Percentiles rank a stretch among this genome's conserved stretches.
Conservation (phyloP, 2,888 invertebrate species). For the Eilema caniola region DNA sequence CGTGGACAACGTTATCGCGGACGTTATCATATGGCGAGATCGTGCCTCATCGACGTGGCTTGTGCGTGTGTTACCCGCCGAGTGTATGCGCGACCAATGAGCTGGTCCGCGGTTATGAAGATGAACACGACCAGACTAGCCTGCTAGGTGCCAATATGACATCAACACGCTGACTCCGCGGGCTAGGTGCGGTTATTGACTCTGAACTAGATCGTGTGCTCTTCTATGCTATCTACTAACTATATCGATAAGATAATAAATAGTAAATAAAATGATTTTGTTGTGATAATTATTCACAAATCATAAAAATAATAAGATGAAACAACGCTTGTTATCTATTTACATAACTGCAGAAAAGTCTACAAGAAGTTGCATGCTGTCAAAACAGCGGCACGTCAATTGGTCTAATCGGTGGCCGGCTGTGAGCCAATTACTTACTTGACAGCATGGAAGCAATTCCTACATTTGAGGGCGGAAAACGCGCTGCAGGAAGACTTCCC, state of each 20-base stretch:
- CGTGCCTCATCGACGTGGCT: slow-evolving; percentile 54
- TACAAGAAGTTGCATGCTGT: slow-evolving; percentile 71
- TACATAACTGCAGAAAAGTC: slow-evolving; percentile 29
- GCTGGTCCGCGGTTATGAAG: slow-evolving; percentile 36
- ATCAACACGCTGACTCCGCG: slow-evolving; percentile 35
- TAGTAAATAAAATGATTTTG: background rate
- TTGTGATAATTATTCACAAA: background rate
- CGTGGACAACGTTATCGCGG: slow-evolving; percentile 77
- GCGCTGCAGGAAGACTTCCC: slow-evolving; percentile 84
- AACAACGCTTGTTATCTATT: background rate
- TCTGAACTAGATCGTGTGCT: slow-evolving; percentile 42
- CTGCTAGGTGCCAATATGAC: slow-evolving; percentile 31
- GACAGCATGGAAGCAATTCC: slow-evolving; percentile 85
- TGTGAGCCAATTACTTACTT: slow-evolving; percentile 85
- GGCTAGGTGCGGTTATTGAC: slow-evolving; percentile 60
- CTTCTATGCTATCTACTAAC: slow-evolving; percentile 26
- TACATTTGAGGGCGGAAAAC: slow-evolving; percentile 85
- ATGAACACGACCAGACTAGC: slow-evolving; percentile 26
- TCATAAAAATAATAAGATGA: background rate
- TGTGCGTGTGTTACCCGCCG: slow-evolving; percentile 44
- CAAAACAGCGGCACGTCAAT: slow-evolving; percentile 85
- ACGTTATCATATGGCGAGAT: slow-evolving; percentile 84
- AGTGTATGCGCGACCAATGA: slow-evolving; percentile 44
- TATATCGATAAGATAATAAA: background rate
- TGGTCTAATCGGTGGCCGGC: slow-evolving; percentile 83